Evolutionary conservation across 2,888 invertebrate genomes (phyloP).

Genomic region (Orgyia antiqua): DNA sequence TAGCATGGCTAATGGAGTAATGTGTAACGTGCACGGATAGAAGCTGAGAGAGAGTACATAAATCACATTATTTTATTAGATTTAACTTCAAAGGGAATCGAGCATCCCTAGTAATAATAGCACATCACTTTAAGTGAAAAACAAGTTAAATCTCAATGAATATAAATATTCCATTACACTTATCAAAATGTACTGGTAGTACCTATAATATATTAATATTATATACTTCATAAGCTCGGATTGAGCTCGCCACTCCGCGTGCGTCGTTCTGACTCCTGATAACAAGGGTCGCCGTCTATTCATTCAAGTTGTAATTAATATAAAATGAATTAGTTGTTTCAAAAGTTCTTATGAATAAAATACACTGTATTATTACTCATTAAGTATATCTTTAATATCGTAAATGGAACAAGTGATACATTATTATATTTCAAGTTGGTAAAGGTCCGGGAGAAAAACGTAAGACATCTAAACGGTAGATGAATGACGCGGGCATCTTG

Average conservation of each 20-base stretch:
- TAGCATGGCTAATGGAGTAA: too few relatives aligned
- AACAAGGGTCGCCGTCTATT: constrained; percentile 50
- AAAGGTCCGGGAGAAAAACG: constrained; percentile 8
- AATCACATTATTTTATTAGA: too few relatives aligned
- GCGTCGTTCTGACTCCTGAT: constrained; percentile 46
- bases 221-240: constrained; percentile 27
- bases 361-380: constrained; percentile 5
- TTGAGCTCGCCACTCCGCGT: constrained; percentile 30
- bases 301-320: constrained; percentile 56
- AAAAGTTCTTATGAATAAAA: constrained; percentile 14
- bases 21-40: too few relatives aligned
- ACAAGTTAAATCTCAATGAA: too few relatives aligned
- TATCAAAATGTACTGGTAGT: constrained; percentile 14
- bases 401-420: constrained; percentile 3
- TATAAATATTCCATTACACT: constrained; percentile 26
- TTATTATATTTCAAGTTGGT: constrained; percentile 8
- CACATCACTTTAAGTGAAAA: not conserved
- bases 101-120: too few relatives aligned
- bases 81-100: too few relatives aligned
- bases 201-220: constrained; percentile 6
- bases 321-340: constrained; percentile 42
- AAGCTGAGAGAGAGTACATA: too few relatives aligned
- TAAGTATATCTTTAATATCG: constrained; percentile 1
- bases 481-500: constrained; percentile 6
- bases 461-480: constrained; percentile 7